These are phyloP conservation scores for Orchesella cincta DNA, from an alignment of 1,140 invertebrate species.

Conservation along the genomic window DNA sequence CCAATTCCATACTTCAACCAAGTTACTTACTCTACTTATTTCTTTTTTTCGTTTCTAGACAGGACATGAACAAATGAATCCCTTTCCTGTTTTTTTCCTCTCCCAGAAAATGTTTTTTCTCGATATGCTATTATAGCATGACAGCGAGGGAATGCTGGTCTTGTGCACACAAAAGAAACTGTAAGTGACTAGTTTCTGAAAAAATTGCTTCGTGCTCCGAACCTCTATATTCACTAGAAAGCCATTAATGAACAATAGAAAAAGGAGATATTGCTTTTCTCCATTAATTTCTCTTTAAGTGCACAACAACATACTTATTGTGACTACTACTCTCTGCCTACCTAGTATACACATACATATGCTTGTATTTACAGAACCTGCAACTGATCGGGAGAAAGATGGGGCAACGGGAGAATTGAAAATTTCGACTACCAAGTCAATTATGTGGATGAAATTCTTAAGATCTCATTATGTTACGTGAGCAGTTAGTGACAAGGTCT, in stretches of 20 bases:
- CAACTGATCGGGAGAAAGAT: too few relatives aligned
- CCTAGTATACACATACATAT: too few relatives aligned
- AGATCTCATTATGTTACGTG: too few relatives aligned
- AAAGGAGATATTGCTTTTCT: conserved; percentile 50
- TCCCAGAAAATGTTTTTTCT: conserved; percentile 7
- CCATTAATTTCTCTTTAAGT: conserved; percentile 47
- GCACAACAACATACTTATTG: too few relatives aligned
- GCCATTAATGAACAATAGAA: conserved; percentile 49
- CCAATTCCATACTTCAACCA: conserved; percentile 47
- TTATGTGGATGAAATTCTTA: too few relatives aligned
- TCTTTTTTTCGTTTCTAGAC: conserved; percentile 16
- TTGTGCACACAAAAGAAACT: conserved; percentile 5
- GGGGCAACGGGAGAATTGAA: too few relatives aligned
- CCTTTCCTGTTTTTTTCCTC: conserved; percentile 11
- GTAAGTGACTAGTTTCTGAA: not conserved
- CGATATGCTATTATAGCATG: conserved; percentile 20
- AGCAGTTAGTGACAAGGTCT: too few relatives aligned
- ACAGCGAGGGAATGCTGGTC: not conserved
- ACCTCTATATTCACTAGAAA: conserved; percentile 45
- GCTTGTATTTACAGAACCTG: too few relatives aligned
- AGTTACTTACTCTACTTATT: conserved; percentile 38
- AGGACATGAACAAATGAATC: conserved; percentile 18
- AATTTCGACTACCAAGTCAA: too few relatives aligned
- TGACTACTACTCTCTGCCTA: too few relatives aligned
- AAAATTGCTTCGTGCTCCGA: conserved; percentile 11